Evolutionary conservation across 2,797 vertebrate species (phyloP), one percentile per base, ranked within the genome.

Genomic region (Spinus pinus): DNA sequence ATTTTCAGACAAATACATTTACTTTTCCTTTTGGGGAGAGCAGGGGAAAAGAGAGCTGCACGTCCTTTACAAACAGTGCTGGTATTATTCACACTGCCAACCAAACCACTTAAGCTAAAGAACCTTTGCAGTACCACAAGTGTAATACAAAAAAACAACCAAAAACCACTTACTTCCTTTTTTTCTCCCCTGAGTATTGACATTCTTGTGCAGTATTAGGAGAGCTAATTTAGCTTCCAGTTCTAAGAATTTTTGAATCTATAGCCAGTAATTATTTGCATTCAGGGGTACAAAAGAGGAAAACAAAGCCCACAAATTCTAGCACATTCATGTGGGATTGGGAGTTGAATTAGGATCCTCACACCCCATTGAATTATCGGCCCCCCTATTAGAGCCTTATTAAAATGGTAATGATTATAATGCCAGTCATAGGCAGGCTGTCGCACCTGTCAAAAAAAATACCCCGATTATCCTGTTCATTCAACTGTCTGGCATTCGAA

Each of bases 211-310:
- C 97, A 98, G 98, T 97, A 98, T 98, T 98, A 98, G 97, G 98
- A 97, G 97, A 98, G 97, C 98, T 98, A 98, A 98, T 98, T 98
- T 98, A 98, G 97, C 97, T 97, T 97, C 97, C 97, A 98, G 97
- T 98, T 98, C 97, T 98, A 98, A 98, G 98, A 98, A 98, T 98
- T 97, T 98, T 97, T 98, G 97, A 98, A 98, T 98, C 97, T 98
- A 98, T 98, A 98, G 97, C 97, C 98, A 98, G 97, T 98, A 98
- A 98, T 98, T 98, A 98, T 98, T 98, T 98, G 98, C 97, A 98
- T 98, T 98, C 98, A 98, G 97, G 97, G 97, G 97, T 98, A 98
- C 98, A 98, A 98, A 98, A 97, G 98, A 98, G 86, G 97, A 98
- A 98, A 98, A 98, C 98, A 98, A 98, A 98, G 98, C 96, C 90